Evolutionary conservation across 2,797 vertebrate species (phyloP), one percentile per base, ranked within the genome.

Genomic region (Platyrinchus mystaceus): DNA sequence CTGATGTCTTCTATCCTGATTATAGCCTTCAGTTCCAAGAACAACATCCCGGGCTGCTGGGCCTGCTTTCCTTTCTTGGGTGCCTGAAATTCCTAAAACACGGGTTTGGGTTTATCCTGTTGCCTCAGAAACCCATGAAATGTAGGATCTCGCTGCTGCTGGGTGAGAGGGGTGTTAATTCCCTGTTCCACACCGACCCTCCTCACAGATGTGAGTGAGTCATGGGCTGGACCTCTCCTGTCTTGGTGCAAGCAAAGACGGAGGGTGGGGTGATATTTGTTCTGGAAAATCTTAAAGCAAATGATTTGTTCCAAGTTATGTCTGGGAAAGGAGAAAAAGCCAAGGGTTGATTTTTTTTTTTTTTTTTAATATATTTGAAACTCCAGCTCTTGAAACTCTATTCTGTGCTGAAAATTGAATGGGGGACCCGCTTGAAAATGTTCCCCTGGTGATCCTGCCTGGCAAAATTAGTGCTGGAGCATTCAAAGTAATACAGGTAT

Each of bases 261-360:
- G 50, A 92, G 95, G 91, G 91, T 90, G 74, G 79, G 50, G 83
- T 96, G 85, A 39, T 74, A 74, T 79, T 85, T 80, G 73, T 73
- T 86, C 92, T 96, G 96, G 96, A 97, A 96, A 94, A 60, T 87
- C 70, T 90, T 82, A 93, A 84, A 81, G 67, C 88, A 84, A 82
- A 64, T 26, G 5, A 34, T 77, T 89, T 39, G 26, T 89, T 95
- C 94, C 92, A 93, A 95, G 34, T 64, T 64, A 39, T 47, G 63
- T 46, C 69, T 89, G 71, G 84, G 92, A 92, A 93, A 95, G 83
- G 63, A 90, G 89, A 6, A 46, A 14, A 71, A 87, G 82, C 67
- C 85, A 79, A 77, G 79, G 79, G 85, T n/a, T 36, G 46, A 76
- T 37, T 67, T 75, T 91, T 53, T 17, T 28, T 50, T 10, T 36